These are phyloP conservation scores for Mirza zaza DNA, from an alignment of 2,113 vertebrate species.

Conservation along the genomic window DNA sequence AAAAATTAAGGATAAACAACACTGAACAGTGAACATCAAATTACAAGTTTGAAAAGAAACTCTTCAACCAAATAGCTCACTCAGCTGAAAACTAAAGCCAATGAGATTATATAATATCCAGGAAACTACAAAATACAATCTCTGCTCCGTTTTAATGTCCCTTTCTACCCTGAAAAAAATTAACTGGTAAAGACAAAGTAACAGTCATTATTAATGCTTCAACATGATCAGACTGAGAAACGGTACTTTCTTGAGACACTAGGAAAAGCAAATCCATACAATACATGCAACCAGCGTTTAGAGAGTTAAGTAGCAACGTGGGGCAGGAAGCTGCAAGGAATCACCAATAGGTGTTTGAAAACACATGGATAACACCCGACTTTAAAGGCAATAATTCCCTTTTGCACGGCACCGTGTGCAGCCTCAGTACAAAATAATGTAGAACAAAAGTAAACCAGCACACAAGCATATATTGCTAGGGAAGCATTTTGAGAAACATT, in stretches of 20 bases:
- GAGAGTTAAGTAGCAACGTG: not conserved
- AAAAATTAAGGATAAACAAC: not conserved
- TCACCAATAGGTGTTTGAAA: not conserved
- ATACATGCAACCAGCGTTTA: not conserved
- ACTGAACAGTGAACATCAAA: not conserved
- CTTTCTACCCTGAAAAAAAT: not conserved
- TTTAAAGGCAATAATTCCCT: not conserved
- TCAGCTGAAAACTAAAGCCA: not conserved
- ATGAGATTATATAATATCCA: not conserved
- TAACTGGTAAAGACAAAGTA: not conserved
- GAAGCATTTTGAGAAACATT: not conserved
- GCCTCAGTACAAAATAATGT: not conserved
- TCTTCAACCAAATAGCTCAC: not conserved
- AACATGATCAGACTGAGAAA: not conserved
- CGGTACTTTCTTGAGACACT: not conserved
- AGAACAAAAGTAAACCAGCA: not conserved
- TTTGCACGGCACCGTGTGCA: rapidly evolving
- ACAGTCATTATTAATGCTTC: not conserved
- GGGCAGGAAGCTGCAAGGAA: not conserved
- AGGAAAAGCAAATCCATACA: not conserved
- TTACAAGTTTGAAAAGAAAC: constrained; percentile 25
- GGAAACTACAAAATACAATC: not conserved
- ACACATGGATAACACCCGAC: not conserved
- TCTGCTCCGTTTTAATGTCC: not conserved
- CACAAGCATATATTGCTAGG: not conserved